A percentile compares a stretch with the other conserved stretches of the same genome.
Conservation (phyloP, 2,888 invertebrate species). For the Apotomis betuletana region DNA sequence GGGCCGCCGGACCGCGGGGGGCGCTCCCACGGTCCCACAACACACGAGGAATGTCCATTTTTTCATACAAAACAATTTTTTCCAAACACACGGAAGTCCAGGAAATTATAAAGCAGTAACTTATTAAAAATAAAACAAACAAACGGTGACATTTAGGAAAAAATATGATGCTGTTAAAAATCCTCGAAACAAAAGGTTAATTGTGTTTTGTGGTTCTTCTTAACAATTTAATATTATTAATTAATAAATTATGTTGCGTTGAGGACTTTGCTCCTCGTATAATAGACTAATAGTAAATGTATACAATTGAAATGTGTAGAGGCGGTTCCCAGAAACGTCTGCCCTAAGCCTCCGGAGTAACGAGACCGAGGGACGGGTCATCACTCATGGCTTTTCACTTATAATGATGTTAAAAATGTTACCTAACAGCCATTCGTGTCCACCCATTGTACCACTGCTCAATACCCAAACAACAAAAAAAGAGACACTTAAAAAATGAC, state of each 20-base stretch:
- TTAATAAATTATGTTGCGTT: conserved; percentile 16
- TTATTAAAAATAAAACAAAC: conserved; percentile 44
- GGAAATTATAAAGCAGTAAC: conserved; percentile 41
- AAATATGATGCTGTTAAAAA: conserved; percentile 43
- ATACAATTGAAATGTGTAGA: conserved; percentile 30
- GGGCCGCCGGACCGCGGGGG: conserved; percentile 47
- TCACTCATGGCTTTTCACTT: conserved; percentile 80
- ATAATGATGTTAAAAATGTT: conserved; percentile 83
- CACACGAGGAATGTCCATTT: conserved; percentile 52
- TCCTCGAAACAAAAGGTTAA: conserved; percentile 10
- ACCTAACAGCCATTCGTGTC: conserved; percentile 80
- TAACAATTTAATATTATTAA: conserved; percentile 10
- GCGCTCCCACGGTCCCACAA: conserved; percentile 53
- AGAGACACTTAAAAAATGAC: conserved; percentile 74
- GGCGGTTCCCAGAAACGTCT: conserved; percentile 34
- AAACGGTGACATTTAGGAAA: conserved; percentile 32
- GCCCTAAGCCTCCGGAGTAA: conserved; percentile 47
- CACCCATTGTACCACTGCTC: conserved; percentile 78
- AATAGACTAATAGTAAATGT: conserved; percentile 5
- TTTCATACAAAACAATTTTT: conserved; percentile 50
- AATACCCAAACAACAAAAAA: conserved; percentile 72
- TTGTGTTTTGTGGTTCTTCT: conserved; percentile 4
- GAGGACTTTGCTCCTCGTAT: conserved; percentile 1
- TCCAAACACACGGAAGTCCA: conserved; percentile 55
- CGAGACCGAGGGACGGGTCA: conserved; percentile 55